Percentiles rank a stretch among this genome's conserved stretches.
These are phyloP conservation scores for Hoplostethus atlanticus DNA, from an alignment of 2,797 vertebrate genomes.

Conservation along the genomic window DNA sequence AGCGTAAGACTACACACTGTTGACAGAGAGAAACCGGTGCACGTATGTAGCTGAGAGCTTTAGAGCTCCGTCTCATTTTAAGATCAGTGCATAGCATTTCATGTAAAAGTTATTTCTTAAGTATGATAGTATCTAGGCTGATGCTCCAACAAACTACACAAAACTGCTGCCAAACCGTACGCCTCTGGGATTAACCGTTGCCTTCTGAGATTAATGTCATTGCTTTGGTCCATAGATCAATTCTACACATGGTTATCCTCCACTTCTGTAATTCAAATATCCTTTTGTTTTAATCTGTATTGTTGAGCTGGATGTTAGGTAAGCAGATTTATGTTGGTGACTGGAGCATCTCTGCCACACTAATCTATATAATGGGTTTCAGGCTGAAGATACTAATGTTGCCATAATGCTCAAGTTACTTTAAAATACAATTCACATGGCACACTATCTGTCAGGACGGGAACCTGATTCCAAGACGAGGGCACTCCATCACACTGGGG, in stretches of 20 bases:
- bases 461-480: conserved; percentile 46
- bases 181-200: conserved; percentile 16
- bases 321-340: conserved; percentile 58
- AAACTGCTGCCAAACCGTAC: conserved; percentile 1
- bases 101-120: neutral
- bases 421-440: conserved; percentile 46
- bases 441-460: conserved; percentile 10
- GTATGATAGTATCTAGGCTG: neutral
- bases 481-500: neutral
- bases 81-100: neutral
- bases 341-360: conserved; percentile 46
- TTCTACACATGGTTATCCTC: conserved; percentile 39
- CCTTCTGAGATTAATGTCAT: conserved; percentile 33
- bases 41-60: neutral
- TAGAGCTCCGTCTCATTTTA: neutral
- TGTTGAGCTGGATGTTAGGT: conserved; percentile 54
- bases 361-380: conserved; percentile 67
- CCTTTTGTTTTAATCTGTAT: conserved; percentile 58
- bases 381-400: conserved; percentile 36
- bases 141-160: neutral
- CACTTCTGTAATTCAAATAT: conserved; percentile 46
- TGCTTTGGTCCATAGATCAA: conserved; percentile 28
- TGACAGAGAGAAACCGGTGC: neutral
- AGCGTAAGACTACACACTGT: neutral
- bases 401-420: conserved; percentile 56